These are phyloP conservation scores for Hyla sarda DNA, from an alignment of 2,113 vertebrate species.

Conservation along the genomic window DNA sequence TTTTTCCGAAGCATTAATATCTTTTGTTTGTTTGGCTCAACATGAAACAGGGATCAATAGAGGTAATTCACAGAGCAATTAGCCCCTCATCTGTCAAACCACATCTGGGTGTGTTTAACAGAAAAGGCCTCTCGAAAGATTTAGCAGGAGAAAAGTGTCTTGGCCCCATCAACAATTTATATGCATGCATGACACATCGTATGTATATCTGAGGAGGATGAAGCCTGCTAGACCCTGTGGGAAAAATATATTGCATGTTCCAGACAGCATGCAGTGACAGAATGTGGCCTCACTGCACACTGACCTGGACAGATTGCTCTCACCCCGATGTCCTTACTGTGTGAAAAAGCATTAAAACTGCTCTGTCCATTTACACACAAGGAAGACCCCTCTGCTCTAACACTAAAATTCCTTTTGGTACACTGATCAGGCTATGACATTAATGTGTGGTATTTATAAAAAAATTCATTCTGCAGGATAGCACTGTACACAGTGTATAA, in stretches of 20 bases:
- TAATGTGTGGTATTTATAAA: conserved; percentile 6
- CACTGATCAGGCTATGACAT: background rate
- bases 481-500: background rate
- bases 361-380: conserved; percentile 17
- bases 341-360: conserved; percentile 29
- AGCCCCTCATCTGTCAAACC: conserved; percentile 87
- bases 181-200: conserved; percentile 81
- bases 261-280: conserved; percentile 73
- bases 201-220: conserved; percentile 76
- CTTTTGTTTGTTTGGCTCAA: conserved; percentile 92
- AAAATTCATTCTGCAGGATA: background rate
- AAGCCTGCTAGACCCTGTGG: conserved; percentile 60
- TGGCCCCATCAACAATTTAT: conserved; percentile 82
- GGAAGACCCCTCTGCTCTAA: conserved; percentile 12
- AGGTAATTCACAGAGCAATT: conserved; percentile 90
- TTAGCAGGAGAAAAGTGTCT: conserved; percentile 79
- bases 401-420: conserved; percentile 21
- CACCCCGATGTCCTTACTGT: conserved; percentile 20
- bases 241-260: conserved; percentile 76
- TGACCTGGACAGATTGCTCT: conserved; percentile 54
- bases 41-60: conserved; percentile 91
- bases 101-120: conserved; percentile 86
- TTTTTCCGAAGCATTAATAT: conserved; percentile 89
- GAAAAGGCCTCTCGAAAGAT: conserved; percentile 83
- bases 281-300: conserved; percentile 64